Percentiles rank a stretch among this genome's conserved stretches.
phyloP scores from a whole-genome alignment of 2,113 vertebrate species.

The Tretioscincus oriximinensis region DNA sequence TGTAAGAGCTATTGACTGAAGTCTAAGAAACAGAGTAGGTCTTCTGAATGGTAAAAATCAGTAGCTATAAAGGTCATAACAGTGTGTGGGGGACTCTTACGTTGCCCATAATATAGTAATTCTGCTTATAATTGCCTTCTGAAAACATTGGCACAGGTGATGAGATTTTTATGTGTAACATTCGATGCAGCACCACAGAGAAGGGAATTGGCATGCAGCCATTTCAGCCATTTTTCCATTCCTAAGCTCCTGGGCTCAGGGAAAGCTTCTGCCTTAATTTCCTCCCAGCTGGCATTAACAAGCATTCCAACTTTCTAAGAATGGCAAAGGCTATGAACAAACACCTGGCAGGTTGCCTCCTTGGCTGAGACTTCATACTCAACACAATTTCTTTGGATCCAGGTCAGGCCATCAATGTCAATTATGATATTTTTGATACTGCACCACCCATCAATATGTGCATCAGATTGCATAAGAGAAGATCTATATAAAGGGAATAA shows the following conservation, averaged over 20 bases:
- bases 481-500: not conserved
- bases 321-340: conserved; percentile 16
- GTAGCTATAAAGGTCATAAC: not conserved
- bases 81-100: not conserved
- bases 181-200: not conserved
- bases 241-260: not conserved
- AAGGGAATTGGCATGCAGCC: not conserved
- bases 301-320: conserved; percentile 10
- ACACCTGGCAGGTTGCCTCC: conserved; percentile 21
- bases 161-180: not conserved
- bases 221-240: not conserved
- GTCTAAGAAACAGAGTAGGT: not conserved
- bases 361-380: conserved; percentile 3
- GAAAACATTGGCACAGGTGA: conserved; percentile 9
- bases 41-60: not conserved
- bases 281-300: conserved; percentile 21
- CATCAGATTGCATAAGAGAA: not conserved
- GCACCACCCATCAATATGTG: not conserved
- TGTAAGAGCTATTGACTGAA: not conserved
- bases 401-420: conserved; percentile 5
- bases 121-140: conserved; percentile 12
- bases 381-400: conserved; percentile 12
- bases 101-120: conserved; percentile 7
- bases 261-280: conserved; percentile 10
- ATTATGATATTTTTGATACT: conserved; percentile 5